Evolutionary conservation across 2,113 vertebrate genomes (phyloP).

Genomic region (Boulengeromyrus knoepffleri): DNA sequence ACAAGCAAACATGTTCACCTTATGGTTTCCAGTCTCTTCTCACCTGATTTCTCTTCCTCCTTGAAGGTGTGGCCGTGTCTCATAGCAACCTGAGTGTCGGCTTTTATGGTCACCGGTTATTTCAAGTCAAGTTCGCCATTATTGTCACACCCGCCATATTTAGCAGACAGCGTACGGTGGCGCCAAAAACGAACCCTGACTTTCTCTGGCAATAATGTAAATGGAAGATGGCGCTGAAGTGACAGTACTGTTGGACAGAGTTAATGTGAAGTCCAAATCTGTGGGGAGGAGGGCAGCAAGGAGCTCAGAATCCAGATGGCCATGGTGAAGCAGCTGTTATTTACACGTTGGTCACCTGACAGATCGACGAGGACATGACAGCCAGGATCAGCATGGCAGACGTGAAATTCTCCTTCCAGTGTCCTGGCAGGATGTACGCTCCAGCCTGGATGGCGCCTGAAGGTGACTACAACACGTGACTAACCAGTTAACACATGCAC

Average conservation of each 20-base stretch:
- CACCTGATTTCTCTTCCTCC: not conserved
- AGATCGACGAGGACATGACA: constrained; percentile 98
- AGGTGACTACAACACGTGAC: constrained; percentile 55
- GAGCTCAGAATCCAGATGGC: not conserved
- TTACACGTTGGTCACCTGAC: constrained; percentile 11
- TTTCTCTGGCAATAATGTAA: not conserved
- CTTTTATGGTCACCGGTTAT: not conserved
- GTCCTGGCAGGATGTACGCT: constrained; percentile 90
- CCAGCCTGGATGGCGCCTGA: constrained; percentile 96
- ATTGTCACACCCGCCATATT: not conserved
- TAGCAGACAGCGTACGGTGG: not conserved
- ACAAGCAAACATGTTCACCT: not conserved
- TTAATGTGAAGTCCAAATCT: not conserved
- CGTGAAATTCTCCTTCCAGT: constrained; percentile 96
- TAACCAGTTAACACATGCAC: not conserved
- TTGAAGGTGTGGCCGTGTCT: not conserved
- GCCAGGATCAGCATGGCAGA: constrained; percentile 97
- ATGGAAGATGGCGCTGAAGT: not conserved
- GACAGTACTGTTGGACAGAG: not conserved
- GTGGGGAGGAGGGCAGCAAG: not conserved
- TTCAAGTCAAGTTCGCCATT: not conserved
- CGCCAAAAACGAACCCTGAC: not conserved
- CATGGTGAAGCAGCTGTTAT: not conserved
- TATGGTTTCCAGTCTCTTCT: not conserved
- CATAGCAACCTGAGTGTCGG: not conserved